Evolutionary conservation across 2,888 invertebrate species (phyloP).

Genomic region (Crocallis elinguaria): DNA sequence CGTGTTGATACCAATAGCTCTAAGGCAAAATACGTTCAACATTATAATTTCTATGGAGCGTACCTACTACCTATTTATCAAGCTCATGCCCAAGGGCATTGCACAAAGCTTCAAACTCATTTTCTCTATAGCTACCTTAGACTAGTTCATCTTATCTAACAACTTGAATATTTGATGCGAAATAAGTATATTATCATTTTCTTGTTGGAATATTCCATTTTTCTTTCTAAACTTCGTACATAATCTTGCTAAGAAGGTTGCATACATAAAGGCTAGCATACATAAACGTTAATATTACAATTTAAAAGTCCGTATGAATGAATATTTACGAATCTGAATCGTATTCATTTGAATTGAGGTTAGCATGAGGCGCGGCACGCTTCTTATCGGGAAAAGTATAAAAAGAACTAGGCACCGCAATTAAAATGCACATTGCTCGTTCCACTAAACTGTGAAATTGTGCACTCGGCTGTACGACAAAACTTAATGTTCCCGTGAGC

Average conservation of each 20-base stretch:
- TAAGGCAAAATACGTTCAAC: not conserved
- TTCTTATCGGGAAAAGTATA: constrained; percentile 7
- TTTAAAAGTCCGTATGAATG: constrained; percentile 11
- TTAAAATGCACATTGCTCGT: constrained; percentile 29
- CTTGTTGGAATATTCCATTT: constrained; percentile 9
- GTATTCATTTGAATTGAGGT: constrained; percentile 18
- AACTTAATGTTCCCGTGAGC: constrained; percentile 43
- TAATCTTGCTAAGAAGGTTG: constrained; percentile 18
- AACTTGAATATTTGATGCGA: constrained; percentile 15
- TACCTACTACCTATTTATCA: constrained; percentile 9
- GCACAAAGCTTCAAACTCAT: constrained; percentile 7
- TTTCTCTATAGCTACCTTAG: constrained; percentile 1
- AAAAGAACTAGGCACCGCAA: constrained; percentile 19
- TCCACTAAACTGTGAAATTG: constrained; percentile 23
- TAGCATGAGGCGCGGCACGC: constrained; percentile 2
- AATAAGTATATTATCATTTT: constrained; percentile 4
- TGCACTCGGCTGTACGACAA: constrained; percentile 20
- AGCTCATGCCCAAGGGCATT: constrained; percentile 7
- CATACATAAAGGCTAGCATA: constrained; percentile 17
- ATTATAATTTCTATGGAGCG: not conserved
- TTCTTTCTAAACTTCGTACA: constrained; percentile 2
- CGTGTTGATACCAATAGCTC: not conserved
- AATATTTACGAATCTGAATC: not conserved
- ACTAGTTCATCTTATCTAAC: not conserved
- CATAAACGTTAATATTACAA: constrained; percentile 3